Percentiles rank a stretch among this genome's conserved stretches.
phyloP scores from a whole-genome alignment of 2,888 invertebrate genomes.

The Teinopalpus imperialis region DNA sequence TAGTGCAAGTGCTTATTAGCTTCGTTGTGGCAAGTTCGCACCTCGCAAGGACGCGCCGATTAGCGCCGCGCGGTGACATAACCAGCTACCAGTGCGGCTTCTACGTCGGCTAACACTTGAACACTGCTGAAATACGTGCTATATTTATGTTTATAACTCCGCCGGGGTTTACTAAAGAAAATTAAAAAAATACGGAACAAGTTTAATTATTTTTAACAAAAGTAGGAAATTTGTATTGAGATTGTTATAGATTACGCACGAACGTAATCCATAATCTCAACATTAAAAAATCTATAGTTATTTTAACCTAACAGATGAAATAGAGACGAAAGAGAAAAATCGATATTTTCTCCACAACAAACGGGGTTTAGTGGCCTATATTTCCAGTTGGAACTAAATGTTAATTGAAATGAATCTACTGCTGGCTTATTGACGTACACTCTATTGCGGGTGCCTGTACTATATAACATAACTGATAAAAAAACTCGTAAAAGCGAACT shows the following conservation, averaged over 20 bases:
- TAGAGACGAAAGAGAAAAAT: slow-evolving; percentile 65
- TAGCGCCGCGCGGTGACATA: slow-evolving; percentile 41
- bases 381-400: slow-evolving; percentile 39
- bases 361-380: slow-evolving; percentile 28
- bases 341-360: slow-evolving; percentile 64
- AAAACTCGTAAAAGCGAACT: slow-evolving; percentile 30
- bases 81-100: too few species aligned
- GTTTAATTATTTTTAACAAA: too few species aligned
- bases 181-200: too few species aligned
- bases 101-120: too few species aligned
- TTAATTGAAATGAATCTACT: neutral
- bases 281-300: too few species aligned
- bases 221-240: too few species aligned
- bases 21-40: slow-evolving; percentile 27
- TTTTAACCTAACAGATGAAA: slow-evolving; percentile 28
- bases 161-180: too few species aligned
- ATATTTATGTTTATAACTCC: too few species aligned
- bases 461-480: slow-evolving; percentile 19
- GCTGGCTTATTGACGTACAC: neutral
- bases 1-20: slow-evolving; percentile 26
- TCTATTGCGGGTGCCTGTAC: neutral
- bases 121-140: too few species aligned
- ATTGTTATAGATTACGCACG: too few species aligned
- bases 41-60: slow-evolving; percentile 45
- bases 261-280: too few species aligned